Evolutionary conservation across 2,113 vertebrate genomes (phyloP), one percentile per base, ranked within the genome.

Genomic region (Varanus komodoensis): DNA sequence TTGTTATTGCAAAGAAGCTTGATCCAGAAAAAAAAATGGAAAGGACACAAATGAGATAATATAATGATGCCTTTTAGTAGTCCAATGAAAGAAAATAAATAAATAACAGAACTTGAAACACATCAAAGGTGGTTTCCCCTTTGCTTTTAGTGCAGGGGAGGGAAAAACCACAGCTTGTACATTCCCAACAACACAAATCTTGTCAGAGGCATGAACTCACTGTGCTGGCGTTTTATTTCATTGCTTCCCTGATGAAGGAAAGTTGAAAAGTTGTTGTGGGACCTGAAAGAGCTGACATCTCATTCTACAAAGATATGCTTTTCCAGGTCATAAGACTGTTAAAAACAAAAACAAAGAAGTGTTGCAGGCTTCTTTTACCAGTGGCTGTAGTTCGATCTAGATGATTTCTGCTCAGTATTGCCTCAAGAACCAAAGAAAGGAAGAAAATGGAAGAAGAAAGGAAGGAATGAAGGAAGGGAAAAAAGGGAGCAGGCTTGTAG

Each of bases 51-150:
- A 90, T 91, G 92, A 96, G 94, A 92, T 95, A 95, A 94, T 88
- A 96, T 93, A 97, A 94, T 87, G 89, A 94, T 93, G 94, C 77
- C 91, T 96, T 95, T 93, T 95, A 94, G 93, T 96, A 96, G 90
- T 91, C 92, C 87, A 92, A 90, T 89, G 88, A 89, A 82, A 0
- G 86, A 52, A 94, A 86, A 86, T 81, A 89, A 89, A 89, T 82
- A 86, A 96, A 69, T 91, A 94, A 90, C 93, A 86, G 83, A 79
- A 71, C 79, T 92, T 86, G 52, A 61, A 89, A 93, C 82, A 90
- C 90, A 93, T 94, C 94, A 92, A 93, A 95, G 89, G 84, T 75
- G 23, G 90, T 94, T 92, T 89, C 92, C 75, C 68, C 57, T 93
- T 91, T 94, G 54, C 38, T 94, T 96, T 94, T 87, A 91, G 89